A percentile compares a stretch with the other conserved stretches of the same genome.
These are phyloP conservation scores for Anastrepha obliqua DNA, from an alignment of 1,140 invertebrate species.

Conservation along the genomic window DNA sequence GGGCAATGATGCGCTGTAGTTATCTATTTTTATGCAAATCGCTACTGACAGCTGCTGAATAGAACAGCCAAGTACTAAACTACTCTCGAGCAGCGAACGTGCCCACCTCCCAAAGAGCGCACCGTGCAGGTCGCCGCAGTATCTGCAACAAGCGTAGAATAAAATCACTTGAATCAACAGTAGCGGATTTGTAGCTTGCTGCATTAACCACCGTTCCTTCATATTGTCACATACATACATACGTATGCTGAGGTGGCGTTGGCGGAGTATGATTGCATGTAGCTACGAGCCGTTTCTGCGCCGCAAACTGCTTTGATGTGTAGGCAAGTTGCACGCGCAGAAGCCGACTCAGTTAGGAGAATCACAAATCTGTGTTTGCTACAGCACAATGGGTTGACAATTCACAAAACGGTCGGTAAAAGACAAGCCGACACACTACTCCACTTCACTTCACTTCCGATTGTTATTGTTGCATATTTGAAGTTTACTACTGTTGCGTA, in stretches of 20 bases:
- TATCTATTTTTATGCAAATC: constrained; percentile 52
- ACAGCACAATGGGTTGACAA: constrained; percentile 48
- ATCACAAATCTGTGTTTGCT: constrained; percentile 50
- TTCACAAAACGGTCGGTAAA: background rate
- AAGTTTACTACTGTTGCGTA: background rate
- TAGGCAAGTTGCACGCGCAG: constrained; percentile 33
- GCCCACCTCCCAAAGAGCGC: background rate
- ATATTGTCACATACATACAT: background rate
- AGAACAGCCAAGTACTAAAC: constrained; percentile 22
- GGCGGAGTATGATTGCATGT: background rate
- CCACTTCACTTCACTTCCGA: background rate
- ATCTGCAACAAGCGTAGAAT: constrained; percentile 6
- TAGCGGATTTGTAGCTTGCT: background rate
- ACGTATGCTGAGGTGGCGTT: background rate
- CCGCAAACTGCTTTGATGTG: constrained; percentile 30
- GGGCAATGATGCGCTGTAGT: background rate
- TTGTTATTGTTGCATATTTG: constrained; percentile 41
- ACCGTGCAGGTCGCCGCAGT: background rate
- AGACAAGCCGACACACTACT: background rate
- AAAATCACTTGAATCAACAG: constrained; percentile 35
- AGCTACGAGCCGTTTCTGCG: background rate
- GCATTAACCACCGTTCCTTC: background rate
- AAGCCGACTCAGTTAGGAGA: background rate
- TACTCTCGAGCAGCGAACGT: constrained; percentile 1
- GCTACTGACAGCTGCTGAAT: constrained; percentile 50